Evolutionary conservation across 2,797 vertebrate species (phyloP), one percentile per base, ranked within the genome.

Genomic region (Pipistrellus nathusii): DNA sequence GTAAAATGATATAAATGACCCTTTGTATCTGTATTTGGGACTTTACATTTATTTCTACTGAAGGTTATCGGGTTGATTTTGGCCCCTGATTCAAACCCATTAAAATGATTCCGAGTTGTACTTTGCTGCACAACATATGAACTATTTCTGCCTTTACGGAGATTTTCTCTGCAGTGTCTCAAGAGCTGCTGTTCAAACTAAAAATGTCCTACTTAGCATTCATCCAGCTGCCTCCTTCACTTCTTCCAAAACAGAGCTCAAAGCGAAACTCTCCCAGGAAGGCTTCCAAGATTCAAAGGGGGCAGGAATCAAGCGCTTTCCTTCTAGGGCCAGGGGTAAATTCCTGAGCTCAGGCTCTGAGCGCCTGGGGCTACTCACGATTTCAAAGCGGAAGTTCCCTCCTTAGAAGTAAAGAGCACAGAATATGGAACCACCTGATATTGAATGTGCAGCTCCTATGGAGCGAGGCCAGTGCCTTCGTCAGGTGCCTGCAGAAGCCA

Each of bases 181-280:
- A 82, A 90, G 96, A 96, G 96, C 92, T 32, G 21, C 81, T 73
- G 85, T 89, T 94, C 78, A 95, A 95, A 96, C 96, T 96, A 85
- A 96, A 96, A 96, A 95, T 85, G 94, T 85, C 90, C 96, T 96
- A 92, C 85, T 97, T 97, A 96, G 73, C 90, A 97, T 97, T 94
- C 95, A 90, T 90, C 85, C 94, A 93, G 93, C 93, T 93, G 96
- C 82, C 75, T 95, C 68, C 59, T 59, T 94, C 94, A 46, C 53
- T 75, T 66, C 95, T 95, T 95, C 90, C 90, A 93, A 94, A 94
- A 85, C 88, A 96, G 84, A 96, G 59, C 96, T 96, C 93, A 95
- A 96, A 96, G 95, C 94, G 83, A 89, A 96, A 97, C 93, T 95
- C 96, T 90, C 97, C 92, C 95, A 97, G 91, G 94, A 97, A 97